Conservation (phyloP, 2,113 vertebrate species). For the Callochromis pleurospilus region DNA sequence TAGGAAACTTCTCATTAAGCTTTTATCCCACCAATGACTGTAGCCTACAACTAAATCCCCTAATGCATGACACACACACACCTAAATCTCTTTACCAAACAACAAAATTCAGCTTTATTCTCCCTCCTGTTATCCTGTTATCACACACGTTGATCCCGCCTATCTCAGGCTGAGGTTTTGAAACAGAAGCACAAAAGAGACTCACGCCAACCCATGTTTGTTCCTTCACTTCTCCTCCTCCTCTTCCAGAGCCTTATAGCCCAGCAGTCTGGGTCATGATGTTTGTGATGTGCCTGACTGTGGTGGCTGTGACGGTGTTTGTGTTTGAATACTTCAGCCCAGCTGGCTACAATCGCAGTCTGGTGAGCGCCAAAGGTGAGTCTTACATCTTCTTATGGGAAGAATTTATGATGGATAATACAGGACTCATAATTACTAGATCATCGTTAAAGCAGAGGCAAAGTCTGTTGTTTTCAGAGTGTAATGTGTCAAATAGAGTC, state of each 20-base stretch:
- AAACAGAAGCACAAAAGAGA: neutral
- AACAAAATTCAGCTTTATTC: constrained; percentile 23
- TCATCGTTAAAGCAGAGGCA: neutral
- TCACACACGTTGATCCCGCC: neutral
- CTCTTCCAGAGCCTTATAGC: constrained; percentile 74
- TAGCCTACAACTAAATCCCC: constrained; percentile 47
- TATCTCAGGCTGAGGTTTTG: neutral
- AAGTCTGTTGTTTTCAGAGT: neutral
- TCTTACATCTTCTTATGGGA: neutral
- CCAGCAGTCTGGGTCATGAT: constrained; percentile 90
- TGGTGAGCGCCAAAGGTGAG: constrained; percentile 92
- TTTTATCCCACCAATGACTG: constrained; percentile 38
- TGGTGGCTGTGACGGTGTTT: constrained; percentile 93
- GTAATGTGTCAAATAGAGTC: neutral
- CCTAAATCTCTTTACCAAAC: constrained; percentile 39
- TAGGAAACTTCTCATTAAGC: constrained; percentile 54
- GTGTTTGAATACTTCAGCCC: constrained; percentile 97
- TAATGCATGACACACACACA: neutral
- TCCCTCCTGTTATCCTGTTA: neutral
- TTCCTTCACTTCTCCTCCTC: neutral
- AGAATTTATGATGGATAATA: neutral
- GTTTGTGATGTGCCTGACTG: constrained; percentile 98
- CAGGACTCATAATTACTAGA: neutral
- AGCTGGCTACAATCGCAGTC: constrained; percentile 90
- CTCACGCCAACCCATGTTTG: constrained; percentile 8